Percentiles rank a stretch among this genome's conserved stretches.
Evolutionary conservation across 2,888 invertebrate genomes (phyloP).

Genomic region (Xestia rhomboidea): DNA sequence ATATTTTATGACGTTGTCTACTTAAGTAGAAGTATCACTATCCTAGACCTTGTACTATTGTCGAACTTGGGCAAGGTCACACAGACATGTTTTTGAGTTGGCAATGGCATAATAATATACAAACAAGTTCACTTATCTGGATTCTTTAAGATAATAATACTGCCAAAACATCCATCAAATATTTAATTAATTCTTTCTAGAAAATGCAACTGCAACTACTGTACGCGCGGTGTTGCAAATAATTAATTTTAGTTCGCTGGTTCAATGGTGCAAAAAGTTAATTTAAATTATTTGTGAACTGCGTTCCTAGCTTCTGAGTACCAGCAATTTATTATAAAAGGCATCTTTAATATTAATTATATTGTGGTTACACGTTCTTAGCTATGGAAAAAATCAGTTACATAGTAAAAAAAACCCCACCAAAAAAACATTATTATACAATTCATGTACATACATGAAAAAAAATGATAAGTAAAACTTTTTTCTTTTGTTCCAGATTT

Average conservation of each 20-base stretch:
- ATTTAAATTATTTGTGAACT: not conserved
- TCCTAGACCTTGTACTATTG: slow-evolving; percentile 24
- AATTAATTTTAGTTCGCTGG: not conserved
- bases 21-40: not conserved
- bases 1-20: not conserved
- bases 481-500: slow-evolving; percentile 85
- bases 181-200: not conserved
- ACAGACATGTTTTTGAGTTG: not conserved
- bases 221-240: not conserved
- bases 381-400: not conserved
- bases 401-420: not conserved
- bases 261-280: slow-evolving; percentile 2
- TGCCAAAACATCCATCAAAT: slow-evolving; percentile 6
- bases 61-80: slow-evolving; percentile 3
- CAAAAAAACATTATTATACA: not conserved
- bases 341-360: not conserved
- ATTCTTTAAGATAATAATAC: not conserved
- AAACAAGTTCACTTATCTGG: not conserved
- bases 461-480: not conserved
- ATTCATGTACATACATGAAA: not conserved
- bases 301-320: not conserved
- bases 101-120: not conserved
- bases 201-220: not conserved
- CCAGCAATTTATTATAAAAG: not conserved
- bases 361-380: not conserved